Percentiles rank a stretch among this genome's conserved stretches.
Conservation (phyloP, 2,888 invertebrate genomes). For the Allolobophora icterica region DNA sequence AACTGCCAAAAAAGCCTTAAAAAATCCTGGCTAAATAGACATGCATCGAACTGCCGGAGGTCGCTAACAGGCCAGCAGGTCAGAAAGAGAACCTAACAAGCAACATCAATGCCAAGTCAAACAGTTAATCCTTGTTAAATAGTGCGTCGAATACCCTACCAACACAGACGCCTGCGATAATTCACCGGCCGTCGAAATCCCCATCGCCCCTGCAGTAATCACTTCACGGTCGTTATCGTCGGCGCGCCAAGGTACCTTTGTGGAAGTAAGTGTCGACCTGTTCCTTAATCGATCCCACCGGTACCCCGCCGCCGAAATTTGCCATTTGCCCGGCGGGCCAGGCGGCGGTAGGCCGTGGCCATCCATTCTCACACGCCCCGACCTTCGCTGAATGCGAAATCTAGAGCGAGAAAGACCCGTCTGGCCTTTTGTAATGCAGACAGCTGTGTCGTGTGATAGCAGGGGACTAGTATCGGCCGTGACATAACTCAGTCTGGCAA, state of each 20-base stretch:
- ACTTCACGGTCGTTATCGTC: neutral
- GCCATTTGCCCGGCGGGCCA: neutral
- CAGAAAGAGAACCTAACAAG: neutral
- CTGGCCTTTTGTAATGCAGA: conserved; percentile 17
- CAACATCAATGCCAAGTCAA: neutral
- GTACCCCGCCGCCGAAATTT: neutral
- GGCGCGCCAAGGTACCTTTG: neutral
- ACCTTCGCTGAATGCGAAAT: neutral
- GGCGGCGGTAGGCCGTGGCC: neutral
- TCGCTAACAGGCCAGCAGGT: neutral
- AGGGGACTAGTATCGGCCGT: neutral
- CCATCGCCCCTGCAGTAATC: neutral
- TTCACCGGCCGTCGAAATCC: neutral
- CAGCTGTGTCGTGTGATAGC: neutral
- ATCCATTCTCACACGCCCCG: conserved; percentile 10
- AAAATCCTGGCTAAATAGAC: too few species aligned
- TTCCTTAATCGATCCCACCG: neutral
- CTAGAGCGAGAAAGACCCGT: neutral
- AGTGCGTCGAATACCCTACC: neutral
- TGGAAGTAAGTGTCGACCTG: conserved; percentile 17
- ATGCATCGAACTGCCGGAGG: neutral
- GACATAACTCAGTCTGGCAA: conserved; percentile 8
- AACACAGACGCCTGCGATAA: neutral
- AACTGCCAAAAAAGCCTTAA: too few species aligned
- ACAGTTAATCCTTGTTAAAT: conserved; percentile 17